Evolutionary conservation across 2,113 vertebrate genomes (phyloP), one percentile per base, ranked within the genome.

Genomic region (Sylvia atricapilla): DNA sequence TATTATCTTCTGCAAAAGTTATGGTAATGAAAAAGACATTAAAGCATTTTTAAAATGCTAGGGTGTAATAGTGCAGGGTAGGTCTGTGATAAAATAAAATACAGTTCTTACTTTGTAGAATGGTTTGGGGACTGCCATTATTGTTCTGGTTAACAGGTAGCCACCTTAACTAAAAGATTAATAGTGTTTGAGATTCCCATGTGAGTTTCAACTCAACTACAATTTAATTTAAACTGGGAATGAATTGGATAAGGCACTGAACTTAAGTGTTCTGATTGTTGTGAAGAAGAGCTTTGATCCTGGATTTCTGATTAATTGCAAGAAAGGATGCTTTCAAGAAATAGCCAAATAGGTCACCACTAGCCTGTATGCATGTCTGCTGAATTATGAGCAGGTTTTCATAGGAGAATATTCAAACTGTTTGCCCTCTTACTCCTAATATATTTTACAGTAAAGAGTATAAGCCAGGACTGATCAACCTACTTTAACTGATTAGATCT

Each of bases 151-250:
- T 81, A 91, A 56, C 69, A 84, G 39, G 68, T 78, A 89, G 55
- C 50, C 39, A 84, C 84, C 64, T 89, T 81, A 91, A 89, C 86
- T 80, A 81, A 90, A 88, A 90, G 72, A 86, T 87, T 89, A 92
- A 68, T 78, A 75, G 56, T 81, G 28, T 72, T 76, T 82, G 69
- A 84, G 77, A 84, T 87, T 94, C 68, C 83, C 60, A 9, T 53
- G 79, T 3, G 83, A 74, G 27, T 86, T 84, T 93, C 73, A 77
- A 44, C 60, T 90, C 50, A 43, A 33, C 56, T 80, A 44, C 72
- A 72, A 60, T 94, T 91, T 89, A 87, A 94, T 92, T 90, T 92
- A 44, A 91, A 74, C 55, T 81, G 76, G 59, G 81, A 94, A 93
- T 91, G 21, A 85, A 52, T 87, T 94, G 79, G 47, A 81, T 85